phyloP scores from a whole-genome alignment of 35 echinoderm and acorn worm genomes.

The Heliocidaris tuberculata region DNA sequence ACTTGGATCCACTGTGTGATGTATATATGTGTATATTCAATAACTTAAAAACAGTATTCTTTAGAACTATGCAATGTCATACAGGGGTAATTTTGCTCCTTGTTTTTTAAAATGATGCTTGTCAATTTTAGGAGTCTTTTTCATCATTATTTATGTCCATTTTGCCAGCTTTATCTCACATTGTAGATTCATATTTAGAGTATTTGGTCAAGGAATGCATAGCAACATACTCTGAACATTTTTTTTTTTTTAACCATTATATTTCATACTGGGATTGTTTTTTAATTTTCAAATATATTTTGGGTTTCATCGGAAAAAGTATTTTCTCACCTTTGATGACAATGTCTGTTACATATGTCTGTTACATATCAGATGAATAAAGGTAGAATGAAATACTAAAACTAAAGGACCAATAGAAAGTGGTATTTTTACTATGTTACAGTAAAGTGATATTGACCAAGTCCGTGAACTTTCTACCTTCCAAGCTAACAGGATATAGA shows the following conservation, averaged over 20 bases:
- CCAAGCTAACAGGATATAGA: background rate
- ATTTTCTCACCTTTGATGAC: too few relatives aligned
- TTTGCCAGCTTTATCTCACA: background rate
- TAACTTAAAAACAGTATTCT: constrained; percentile 39
- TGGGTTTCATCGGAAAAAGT: background rate
- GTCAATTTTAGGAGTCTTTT: background rate
- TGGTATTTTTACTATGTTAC: too few relatives aligned
- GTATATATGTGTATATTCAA: constrained; percentile 20
- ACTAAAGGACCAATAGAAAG: too few relatives aligned
- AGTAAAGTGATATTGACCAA: too few relatives aligned
- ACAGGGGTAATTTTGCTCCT: background rate
- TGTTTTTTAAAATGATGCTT: background rate
- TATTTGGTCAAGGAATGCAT: background rate
- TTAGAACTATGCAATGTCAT: constrained; percentile 34
- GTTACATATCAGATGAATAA: too few relatives aligned
- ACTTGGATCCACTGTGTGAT: constrained; percentile 4
- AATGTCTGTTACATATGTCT: too few relatives aligned
- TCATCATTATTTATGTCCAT: background rate
- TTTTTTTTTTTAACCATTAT: background rate
- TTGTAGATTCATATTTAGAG: too few relatives aligned
- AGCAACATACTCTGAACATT: background rate
- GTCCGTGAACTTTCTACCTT: background rate
- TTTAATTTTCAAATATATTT: background rate
- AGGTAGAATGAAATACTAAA: too few relatives aligned
- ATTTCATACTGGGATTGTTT: background rate